Percentiles rank a stretch among this genome's conserved stretches.
phyloP scores from a whole-genome alignment of 2,797 vertebrate genomes.

The Sebastes iracundus region DNA sequence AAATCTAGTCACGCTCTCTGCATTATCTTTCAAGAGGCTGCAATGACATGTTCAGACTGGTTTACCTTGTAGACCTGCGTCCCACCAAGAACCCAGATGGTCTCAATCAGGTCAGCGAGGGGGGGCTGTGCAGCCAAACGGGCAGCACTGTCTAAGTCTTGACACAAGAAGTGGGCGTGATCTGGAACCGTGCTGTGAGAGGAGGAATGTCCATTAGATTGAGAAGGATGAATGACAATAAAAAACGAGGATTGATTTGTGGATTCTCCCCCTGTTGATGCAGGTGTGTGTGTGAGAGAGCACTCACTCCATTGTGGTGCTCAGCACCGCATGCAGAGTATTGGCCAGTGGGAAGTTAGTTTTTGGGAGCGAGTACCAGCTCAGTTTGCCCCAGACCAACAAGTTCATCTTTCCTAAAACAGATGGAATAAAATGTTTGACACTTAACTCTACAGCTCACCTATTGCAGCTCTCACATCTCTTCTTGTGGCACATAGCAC shows the following conservation, averaged over 20 bases:
- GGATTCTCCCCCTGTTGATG: background rate
- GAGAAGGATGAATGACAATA: too few species aligned
- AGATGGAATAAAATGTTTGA: background rate
- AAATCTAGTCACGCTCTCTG: background rate
- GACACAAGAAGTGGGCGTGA: constrained; percentile 77
- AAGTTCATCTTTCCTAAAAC: constrained; percentile 83
- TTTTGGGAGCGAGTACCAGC: constrained; percentile 73
- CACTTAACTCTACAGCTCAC: background rate
- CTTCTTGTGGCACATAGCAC: background rate
- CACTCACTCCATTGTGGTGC: constrained; percentile 74
- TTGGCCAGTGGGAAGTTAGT: constrained; percentile 75
- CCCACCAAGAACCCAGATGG: constrained; percentile 86
- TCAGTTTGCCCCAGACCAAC: constrained; percentile 80
- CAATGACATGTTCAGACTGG: background rate
- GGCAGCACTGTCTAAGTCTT: constrained; percentile 74
- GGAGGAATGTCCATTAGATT: background rate
- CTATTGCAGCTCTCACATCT: background rate
- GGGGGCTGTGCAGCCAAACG: constrained; percentile 63
- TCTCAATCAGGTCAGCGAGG: constrained; percentile 79
- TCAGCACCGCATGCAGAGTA: constrained; percentile 78
- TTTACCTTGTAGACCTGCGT: constrained; percentile 78
- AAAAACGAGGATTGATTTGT: background rate
- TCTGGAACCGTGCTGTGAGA: constrained; percentile 74
- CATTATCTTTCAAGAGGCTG: background rate
- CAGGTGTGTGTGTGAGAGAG: background rate